Percentiles rank a stretch among this genome's conserved stretches.
These are phyloP conservation scores for Eidolon helvum DNA, from an alignment of 2,113 vertebrate genomes.

Conservation along the genomic window DNA sequence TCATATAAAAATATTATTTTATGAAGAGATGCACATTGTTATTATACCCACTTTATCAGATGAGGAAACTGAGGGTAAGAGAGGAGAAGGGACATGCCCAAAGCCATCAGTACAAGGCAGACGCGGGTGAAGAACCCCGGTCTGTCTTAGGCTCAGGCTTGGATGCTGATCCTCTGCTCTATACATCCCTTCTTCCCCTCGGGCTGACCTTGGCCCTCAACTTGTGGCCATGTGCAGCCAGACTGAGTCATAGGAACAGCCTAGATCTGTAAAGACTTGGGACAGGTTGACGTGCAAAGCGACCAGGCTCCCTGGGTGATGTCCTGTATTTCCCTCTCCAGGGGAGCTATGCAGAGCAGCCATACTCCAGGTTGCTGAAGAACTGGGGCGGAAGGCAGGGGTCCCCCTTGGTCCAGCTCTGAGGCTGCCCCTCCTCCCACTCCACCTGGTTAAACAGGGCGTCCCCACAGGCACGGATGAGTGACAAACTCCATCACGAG, in stretches of 20 bases:
- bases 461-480: background rate
- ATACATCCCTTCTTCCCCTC: fast-evolving
- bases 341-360: background rate
- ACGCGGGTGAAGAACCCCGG: fast-evolving
- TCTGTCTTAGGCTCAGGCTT: background rate
- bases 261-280: background rate
- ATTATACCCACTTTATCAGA: background rate
- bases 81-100: background rate
- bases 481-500: background rate
- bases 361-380: fast-evolving
- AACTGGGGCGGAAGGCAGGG: background rate
- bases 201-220: background rate
- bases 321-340: background rate
- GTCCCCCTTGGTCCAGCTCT: background rate
- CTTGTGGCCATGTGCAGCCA: background rate
- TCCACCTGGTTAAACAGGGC: background rate
- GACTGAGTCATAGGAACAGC: background rate
- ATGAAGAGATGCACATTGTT: background rate
- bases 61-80: background rate
- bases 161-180: background rate
- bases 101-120: background rate
- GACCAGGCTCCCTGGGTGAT: fast-evolving
- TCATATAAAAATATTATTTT: background rate
- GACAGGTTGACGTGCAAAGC: background rate
- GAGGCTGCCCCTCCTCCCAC: background rate